phyloP scores from a whole-genome alignment of 92 coral and sea anemone genomes.

The Palythoa caribaeorum region DNA sequence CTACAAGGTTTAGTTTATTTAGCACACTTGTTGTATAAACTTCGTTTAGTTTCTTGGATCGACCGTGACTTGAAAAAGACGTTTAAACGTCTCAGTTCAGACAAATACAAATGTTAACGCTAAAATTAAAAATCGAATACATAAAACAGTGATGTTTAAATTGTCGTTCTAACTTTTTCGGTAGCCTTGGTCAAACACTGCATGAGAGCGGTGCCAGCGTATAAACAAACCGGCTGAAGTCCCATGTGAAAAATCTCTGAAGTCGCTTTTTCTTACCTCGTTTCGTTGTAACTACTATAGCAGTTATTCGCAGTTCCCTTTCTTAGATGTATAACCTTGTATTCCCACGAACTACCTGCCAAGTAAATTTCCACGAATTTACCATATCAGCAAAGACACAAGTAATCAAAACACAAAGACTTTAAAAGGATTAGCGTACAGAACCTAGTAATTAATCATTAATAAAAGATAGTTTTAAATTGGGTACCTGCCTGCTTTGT shows the following conservation, averaged over 20 bases:
- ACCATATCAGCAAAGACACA: background rate
- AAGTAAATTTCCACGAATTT: background rate
- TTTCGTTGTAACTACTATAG: background rate
- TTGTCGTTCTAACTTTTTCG: too few species aligned
- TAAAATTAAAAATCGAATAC: too few species aligned
- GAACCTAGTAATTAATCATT: conserved; percentile 5
- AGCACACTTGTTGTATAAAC: too few species aligned
- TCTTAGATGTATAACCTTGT: background rate
- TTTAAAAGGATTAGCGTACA: conserved; percentile 7
- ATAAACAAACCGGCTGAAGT: background rate
- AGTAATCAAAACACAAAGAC: background rate
- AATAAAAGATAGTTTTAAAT: background rate
- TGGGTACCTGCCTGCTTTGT: conserved; percentile 1
- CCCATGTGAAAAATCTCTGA: background rate
- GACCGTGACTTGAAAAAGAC: too few species aligned
- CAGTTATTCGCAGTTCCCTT: background rate
- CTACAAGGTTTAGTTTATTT: too few species aligned
- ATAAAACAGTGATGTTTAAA: too few species aligned
- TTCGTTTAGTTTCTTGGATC: too few species aligned
- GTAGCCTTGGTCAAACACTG: too few species aligned
- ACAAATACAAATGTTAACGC: too few species aligned
- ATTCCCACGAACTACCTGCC: background rate
- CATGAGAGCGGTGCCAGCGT: background rate
- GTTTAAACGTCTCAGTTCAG: too few species aligned
- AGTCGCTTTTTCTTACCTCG: background rate